These are phyloP conservation scores for Venusia cambrica DNA, from an alignment of 2,888 invertebrate genomes.

Conservation along the genomic window DNA sequence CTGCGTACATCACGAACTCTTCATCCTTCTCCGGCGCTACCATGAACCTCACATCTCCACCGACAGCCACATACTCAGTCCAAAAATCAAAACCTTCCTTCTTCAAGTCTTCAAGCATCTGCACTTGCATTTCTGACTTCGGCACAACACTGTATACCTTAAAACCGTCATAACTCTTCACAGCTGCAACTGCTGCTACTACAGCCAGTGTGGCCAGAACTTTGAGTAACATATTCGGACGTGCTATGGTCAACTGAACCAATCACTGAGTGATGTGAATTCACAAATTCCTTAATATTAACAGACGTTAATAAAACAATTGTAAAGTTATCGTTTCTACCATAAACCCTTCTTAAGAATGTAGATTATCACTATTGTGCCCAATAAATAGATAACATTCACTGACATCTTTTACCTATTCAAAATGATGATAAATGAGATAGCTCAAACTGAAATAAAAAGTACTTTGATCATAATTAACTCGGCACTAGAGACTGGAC, in stretches of 20 bases:
- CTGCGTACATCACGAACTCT: slow-evolving; percentile 36
- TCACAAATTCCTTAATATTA: no score
- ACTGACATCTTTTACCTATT: no score
- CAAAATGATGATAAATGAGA: no score
- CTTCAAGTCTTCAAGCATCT: slow-evolving; percentile 65
- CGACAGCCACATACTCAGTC: slow-evolving; percentile 48
- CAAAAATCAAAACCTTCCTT: slow-evolving; percentile 52
- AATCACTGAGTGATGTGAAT: slow-evolving; percentile 6
- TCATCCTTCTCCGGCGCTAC: slow-evolving; percentile 39
- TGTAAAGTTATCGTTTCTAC: slow-evolving; percentile 9
- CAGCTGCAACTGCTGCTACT: slow-evolving; percentile 27
- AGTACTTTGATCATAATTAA: no score
- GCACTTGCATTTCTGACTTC: slow-evolving; percentile 57
- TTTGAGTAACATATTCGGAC: slow-evolving; percentile 20
- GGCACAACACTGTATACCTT: slow-evolving; percentile 78
- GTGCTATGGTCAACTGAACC: slow-evolving; percentile 3
- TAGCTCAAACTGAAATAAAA: background rate
- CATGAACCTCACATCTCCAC: slow-evolving; percentile 49
- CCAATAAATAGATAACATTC: no score
- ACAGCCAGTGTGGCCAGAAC: slow-evolving; percentile 24
- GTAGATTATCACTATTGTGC: no score
- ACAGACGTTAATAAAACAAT: slow-evolving; percentile 8
- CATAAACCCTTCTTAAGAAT: slow-evolving; percentile 1
- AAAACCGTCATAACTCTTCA: slow-evolving; percentile 73
- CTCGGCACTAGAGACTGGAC: no score